Evolutionary conservation across 2,888 invertebrate species (phyloP), one percentile per base, ranked within the genome.

Genomic region (Andrena chrysosceles): DNA sequence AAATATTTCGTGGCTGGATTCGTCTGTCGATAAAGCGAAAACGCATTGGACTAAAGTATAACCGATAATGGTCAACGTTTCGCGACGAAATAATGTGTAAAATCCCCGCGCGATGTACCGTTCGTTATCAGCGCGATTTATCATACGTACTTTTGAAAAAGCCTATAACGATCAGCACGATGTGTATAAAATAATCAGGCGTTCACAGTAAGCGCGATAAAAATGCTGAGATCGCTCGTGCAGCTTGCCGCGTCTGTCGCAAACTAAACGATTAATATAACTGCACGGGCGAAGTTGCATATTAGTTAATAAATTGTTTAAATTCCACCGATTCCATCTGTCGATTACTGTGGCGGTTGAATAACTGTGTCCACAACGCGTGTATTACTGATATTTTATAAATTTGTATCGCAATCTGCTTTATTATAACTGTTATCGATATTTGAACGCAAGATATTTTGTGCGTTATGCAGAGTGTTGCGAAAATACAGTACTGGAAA

Each of bases 41-140:
- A 73, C 60, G 33, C 60, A 73, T 83, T 62, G 77, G 67, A 56
- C 73, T 64, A 70, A 83, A 79, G 64, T 66, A 31, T 52, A 70
- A 56, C 62, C 62, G 77, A 73, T 83, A 79, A 83, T 80, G 73
- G 69, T 6, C 0, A n/a, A 31, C 49, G 62, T 59, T 73, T 71
- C 64, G 62, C n/a, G 33, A 20, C 31, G 54, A 75, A 80, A 79
- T 83, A 83, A 79, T 67, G 76, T 52, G 79, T 48, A 77, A 83
- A 83, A 84, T 83, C 42, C 71, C 59, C 16, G 31, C 77, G 26
- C 52, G 54, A 54, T 63, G 13, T 70, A 31, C n/a, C 49, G 23
- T 26, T 29, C 49, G 63, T 73, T 81, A 75, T 82, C 83, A 48
- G 48, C 31, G 26, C 54, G 74, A 68, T 63, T 62, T 33, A 59